Base-by-base conservation (phyloP, 2,888 invertebrate species). In the Meiosimyza decipiens region DNA sequence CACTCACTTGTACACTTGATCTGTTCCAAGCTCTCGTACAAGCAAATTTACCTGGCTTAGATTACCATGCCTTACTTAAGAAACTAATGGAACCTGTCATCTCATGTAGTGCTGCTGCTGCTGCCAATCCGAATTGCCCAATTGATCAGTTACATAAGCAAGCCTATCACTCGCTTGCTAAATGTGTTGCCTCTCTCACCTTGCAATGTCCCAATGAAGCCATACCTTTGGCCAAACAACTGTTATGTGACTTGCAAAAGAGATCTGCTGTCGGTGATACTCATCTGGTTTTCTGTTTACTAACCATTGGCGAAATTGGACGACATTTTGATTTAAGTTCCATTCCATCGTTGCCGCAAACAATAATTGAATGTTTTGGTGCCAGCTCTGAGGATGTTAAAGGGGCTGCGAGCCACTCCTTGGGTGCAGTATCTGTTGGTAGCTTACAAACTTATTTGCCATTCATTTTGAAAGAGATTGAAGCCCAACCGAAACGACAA, bases 251-350 rank as follows among this genome's bases (percentile, higher is more conserved):
- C 84, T 91, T 94, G 16, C 91, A 92, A 80, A 90, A 89, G 77
- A 89, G 91, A 73, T 90, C 89, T 73, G 62, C 72, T 67, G 79
- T 78, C 33, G 80, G 81, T 16, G 96, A 96, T 85, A 91, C 94
- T 1, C 94, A 96, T 78, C 93, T 95, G 82, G 93, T 98, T 81
- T 98, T 99, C 88, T 95, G 97, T 33, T 89, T 99, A 73, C 89
- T 99, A 49, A 95, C 98, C 28, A 93, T 99, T 78, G 99, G 99
- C 0, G 99, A 99, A 90, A 97, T 99, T 80, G 99, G 99, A 7
- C 90, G 96, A 77, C 95, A 96, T 82, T 91, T 97, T 81, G 95
- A 96, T 87, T 88, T 97, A 74, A 95, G 94, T 81, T 90, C 92
- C 50, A 92, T 95, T 75, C 88, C 90, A 60, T 90, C 92, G 76